Evolutionary conservation across 2,888 invertebrate species (phyloP), one percentile per base, ranked within the genome.

Genomic region (Eulithis prunata): DNA sequence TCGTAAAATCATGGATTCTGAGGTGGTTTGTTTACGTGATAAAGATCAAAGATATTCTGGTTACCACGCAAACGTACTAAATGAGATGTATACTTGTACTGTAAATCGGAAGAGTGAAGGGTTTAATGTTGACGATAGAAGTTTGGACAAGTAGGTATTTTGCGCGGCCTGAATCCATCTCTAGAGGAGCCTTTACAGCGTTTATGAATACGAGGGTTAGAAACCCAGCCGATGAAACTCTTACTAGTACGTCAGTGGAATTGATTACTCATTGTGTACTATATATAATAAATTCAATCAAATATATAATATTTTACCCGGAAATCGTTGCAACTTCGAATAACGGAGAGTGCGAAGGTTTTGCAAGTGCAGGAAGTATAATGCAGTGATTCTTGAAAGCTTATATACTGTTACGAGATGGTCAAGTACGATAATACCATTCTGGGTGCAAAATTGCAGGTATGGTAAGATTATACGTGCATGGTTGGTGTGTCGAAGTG

Each of bases 361-460:
- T 60, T 57, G 60, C 52, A 56, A 4, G 12, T 51, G 46, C 64
- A 46, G 45, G 51, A 10, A 12, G 58, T 52, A 46, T 53, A 21
- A 13, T 7, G 38, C 14, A 47, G 45, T 53, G 49, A 28, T 45
- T 61, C 57, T 58, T 28, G 64, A 45, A 59, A 64, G 64, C 60
- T 67, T 64, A 21, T 64, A 21, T 21, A 57, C 67, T 67, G 59
- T 61, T 63, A 56, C 47, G 52, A 53, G 67, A 68, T 64, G 64
- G 68, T 64, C 68, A 64, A 57, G 51, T 55, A 38, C 45, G 54
- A 68, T 64, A 57, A 61, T 51, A 45, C 38, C 61, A 45, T 38
- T 58, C 32, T 61, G 57, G 52, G 63, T 53, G 60, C 60, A 64
- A 45, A 57, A 52, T 53, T 53, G 60, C 61, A 64, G 57, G 21